phyloP scores from a whole-genome alignment of 2,113 vertebrate species.

The Ptilorrhoa leucosticta region DNA sequence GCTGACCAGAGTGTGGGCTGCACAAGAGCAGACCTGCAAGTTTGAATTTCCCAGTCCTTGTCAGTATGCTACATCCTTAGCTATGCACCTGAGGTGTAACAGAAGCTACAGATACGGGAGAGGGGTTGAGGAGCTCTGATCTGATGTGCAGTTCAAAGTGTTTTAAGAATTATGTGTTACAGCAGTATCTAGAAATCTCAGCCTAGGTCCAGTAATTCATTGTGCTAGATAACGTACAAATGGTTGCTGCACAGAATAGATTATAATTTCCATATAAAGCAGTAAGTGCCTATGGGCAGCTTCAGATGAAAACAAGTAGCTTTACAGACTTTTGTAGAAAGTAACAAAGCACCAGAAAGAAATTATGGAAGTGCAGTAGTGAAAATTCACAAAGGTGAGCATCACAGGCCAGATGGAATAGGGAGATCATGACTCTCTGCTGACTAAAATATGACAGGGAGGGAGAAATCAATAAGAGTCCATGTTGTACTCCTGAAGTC shows the following conservation, averaged over 20 bases:
- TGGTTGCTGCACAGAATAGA: background rate
- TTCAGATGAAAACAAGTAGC: background rate
- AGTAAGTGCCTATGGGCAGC: background rate
- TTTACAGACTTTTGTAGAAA: background rate
- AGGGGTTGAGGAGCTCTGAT: background rate
- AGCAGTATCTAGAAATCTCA: background rate
- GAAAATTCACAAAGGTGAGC: background rate
- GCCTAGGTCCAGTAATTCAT: background rate
- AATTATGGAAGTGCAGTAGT: background rate
- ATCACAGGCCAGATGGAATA: background rate
- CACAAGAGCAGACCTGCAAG: too few relatives aligned
- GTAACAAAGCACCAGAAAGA: background rate
- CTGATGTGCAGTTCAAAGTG: background rate
- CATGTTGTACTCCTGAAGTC: background rate
- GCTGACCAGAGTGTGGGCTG: background rate
- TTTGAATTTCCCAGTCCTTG: background rate
- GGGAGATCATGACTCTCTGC: background rate
- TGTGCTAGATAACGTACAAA: background rate
- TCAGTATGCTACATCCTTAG: too few relatives aligned
- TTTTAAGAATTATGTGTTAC: background rate
- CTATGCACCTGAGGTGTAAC: background rate
- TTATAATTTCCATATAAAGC: background rate
- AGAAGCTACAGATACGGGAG: too few relatives aligned
- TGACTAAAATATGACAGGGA: accelerated
- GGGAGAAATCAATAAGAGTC: background rate